Evolutionary conservation across 2,113 vertebrate genomes (phyloP), one percentile per base, ranked within the genome.

Genomic region (Lamprologus tigripictilis): DNA sequence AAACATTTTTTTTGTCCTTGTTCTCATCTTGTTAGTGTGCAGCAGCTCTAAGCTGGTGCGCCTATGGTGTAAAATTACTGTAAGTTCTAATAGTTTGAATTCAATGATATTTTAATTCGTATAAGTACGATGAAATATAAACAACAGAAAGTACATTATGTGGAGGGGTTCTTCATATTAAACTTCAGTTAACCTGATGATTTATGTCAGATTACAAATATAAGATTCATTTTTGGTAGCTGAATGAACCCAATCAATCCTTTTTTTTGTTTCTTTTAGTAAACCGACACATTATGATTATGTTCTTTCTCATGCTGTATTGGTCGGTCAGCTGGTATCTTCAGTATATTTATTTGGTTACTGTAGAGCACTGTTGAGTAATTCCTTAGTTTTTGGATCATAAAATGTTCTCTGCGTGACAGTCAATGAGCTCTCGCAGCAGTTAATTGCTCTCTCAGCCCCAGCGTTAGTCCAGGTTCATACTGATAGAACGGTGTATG

Each of bases 11-110:
- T 42, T 73, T 26, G 21, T 45, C 1, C 66, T 26, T 26, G 13
- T 42, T 73, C 21, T 23, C 8, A 10, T 73, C 37, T 73, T 45
- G 37, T 9, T 45, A 10, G 1, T 17, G 68, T 45, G 68, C 66
- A 26, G n/a, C 21, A 73, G 37, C 37, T 42, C 37, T 45, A 73
- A 71, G 66, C 33, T 68, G 33, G 8, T 0, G 3, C 0, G 0
- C 35, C n/a, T 71, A 17, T 7, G 14, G 23, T 10, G 68, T 26
- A 9, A 71, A 71, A 73, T 73, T 73, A 73, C 13, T 17, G 13
- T 45, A 26, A 0, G 68, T 26, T 1, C 21, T 45, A 73, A 45
- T 73, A 45, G 68, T 45, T 28, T 71, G 63, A 40, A 40, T 42
- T 42, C 37, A 71, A 9, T 71, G 5, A 42, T 42, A 40, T 71